Evolutionary conservation across 2,888 invertebrate genomes (phyloP), one percentile per base, ranked within the genome.

Genomic region (Dysmachus trigonus): DNA sequence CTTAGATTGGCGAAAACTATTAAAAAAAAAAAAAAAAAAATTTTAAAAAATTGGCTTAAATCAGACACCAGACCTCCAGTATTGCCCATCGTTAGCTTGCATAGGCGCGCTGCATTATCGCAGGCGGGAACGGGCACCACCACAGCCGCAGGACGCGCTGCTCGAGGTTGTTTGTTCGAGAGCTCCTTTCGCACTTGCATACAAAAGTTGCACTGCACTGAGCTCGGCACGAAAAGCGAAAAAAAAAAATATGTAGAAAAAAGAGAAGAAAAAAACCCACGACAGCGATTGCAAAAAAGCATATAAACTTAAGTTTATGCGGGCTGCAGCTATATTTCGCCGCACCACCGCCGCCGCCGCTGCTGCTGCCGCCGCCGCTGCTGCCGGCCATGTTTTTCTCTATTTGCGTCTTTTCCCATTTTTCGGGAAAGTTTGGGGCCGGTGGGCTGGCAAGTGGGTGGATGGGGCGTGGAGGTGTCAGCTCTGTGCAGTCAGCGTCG

Each of bases 31-130:
- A 81, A 81, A 79, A 81, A 53, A 81, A 81, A 81, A n/a, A n/a
- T n/a, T n/a, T n/a, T n/a, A 76, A 81, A 62, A 81, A 81, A 81
- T 62, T 81, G 81, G 53, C 81, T 81, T 33, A 81, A 81, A 62
- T 81, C 81, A 81, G 53, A 81, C 53, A 53, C 33, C 53, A 15
- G 33, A 33, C 33, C 51, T 47, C 62, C 18, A 79, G 22, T 22
- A 13, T n/a, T 62, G 53, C 53, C 53, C 31, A 53, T 31, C 62
- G 53, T 53, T 53, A 79, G 51, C 6, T 8, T 30, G 51, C 3
- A n/a, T 47, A 47, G 15, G 62, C 62, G 27, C 62, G 22, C 33
- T 53, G 53, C 33, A 81, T 53, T 81, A 81, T 81, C 53, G 62
- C 31, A 6, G 47, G 47, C 47, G 47, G 62, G 27, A 41, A 13